These are phyloP conservation scores for Mesorhabditis belari DNA, from an alignment of 2,888 invertebrate genomes.

Conservation along the genomic window DNA sequence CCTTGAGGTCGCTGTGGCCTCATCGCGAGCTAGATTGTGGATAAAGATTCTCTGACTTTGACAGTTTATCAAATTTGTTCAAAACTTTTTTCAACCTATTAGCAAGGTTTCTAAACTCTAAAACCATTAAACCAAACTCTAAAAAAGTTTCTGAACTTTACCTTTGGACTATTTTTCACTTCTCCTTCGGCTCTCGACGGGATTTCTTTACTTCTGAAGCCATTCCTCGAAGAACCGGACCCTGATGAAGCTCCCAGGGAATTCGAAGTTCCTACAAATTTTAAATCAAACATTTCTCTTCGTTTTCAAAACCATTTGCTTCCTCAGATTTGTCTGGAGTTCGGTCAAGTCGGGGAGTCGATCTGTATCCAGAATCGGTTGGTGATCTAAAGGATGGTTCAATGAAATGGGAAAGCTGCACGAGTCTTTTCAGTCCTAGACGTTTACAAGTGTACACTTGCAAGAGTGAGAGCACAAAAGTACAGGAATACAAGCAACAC, in stretches of 20 bases:
- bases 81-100: neutral
- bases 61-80: neutral
- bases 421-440: too few species aligned
- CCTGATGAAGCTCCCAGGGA: neutral
- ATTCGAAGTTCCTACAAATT: too few species aligned
- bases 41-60: neutral
- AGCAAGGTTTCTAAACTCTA: too few species aligned
- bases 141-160: too few species aligned
- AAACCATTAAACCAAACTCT: too few species aligned
- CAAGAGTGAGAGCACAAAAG: too few species aligned
- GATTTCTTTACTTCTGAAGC: neutral
- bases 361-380: constrained; percentile 10
- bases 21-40: neutral
- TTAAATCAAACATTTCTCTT: too few species aligned
- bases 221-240: neutral
- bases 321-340: neutral
- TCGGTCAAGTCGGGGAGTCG: constrained; percentile 7
- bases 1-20: neutral
- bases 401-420: too few species aligned
- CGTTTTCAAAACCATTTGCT: too few species aligned
- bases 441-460: too few species aligned
- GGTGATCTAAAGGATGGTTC: constrained; percentile 7
- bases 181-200: neutral
- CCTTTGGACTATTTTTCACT: neutral
- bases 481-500: too few species aligned